Evolutionary conservation across 1,140 invertebrate species (phyloP), one percentile per base, ranked within the genome.

Genomic region (Zelostemma sp.): DNA sequence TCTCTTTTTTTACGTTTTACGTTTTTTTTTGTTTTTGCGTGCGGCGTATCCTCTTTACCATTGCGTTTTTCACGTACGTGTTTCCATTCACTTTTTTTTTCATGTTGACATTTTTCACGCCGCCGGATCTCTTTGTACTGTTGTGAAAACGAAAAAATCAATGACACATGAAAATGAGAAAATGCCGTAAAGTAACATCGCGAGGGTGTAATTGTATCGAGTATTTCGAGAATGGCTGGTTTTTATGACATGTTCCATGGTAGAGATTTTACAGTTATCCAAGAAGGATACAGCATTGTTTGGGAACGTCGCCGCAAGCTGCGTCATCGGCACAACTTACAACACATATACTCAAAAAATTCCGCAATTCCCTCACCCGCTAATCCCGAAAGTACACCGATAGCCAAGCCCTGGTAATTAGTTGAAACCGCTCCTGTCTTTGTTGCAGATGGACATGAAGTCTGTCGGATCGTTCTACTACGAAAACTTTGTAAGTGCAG

Each of bases 401-500:
- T 68, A 70, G 56, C 73, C 78, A 75, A 51, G 40, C 77, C 76
- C 80, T 84, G 70, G 76, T 82, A 81, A 82, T 64, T 75, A 84
- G 80, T 86, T 85, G 82, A 86, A 85, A 84, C 77, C 80, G 66
- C 81, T 81, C 83, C 80, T 85, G 76, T 87, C 80, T 87, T 83
- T 87, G 83, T 86, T 87, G 84, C 91, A 94, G 93, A 94, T 94
- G 93, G 93, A 95, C 89, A 93, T 94, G 91, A 95, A 94, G 91
- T 93, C 92, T 88, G 92, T 94, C 89, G 93, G 93, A 88, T 93
- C 92, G 85, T 93, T 94, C 91, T 94, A 95, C 91, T 95, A 95
- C 89, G 93, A 95, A 88, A 95, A 93, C 88, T 94, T 94, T 90
- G 93, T 95, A 93, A 94, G 93, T 94, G 90, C 86, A 81, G 77